Evolutionary conservation across 2,888 invertebrate species (phyloP), one percentile per base, ranked within the genome.

Genomic region (Muschampia plurimacula): DNA sequence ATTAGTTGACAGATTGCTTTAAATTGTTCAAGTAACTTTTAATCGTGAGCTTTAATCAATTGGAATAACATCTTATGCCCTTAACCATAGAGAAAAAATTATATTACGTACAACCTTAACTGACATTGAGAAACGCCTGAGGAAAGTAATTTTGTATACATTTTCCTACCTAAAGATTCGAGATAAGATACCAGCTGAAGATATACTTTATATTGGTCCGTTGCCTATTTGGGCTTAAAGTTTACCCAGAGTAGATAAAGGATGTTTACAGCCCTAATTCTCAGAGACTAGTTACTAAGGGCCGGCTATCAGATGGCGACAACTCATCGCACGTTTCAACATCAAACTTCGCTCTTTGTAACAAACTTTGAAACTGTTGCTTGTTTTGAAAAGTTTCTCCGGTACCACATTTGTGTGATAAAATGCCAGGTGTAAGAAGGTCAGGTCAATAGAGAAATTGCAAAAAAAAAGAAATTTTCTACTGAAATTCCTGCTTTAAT

Each of bases 301-400:
- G 57, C 10, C 57, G 57, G 57, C 57, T 57, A 57, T 57, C 57
- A 57, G 57, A 57, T 28, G 57, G 28, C 57, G 57, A 57, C 57
- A 57, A 57, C 57, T 57, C 57, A 57, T 57, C 12, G 28, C 57
- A 57, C 28, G 57, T 57, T 57, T 28, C 57, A 57, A 28, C 57
- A 22, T 57, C 57, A 57, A 57, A 57, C 57, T 57, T 57, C 28
- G 2, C 28, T 12, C 57, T 28, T 57, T 57, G 55, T 55, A 22
- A n/a, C 28, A 12, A 57, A 57, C 57, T 28, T 57, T 57, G 57
- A 12, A 57, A 28, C 57, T 57, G 57, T 57, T 55, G 55, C 22
- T 57, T 57, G 57, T 57, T 57, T 28, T 12, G 1, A 57, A 12
- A 57, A 57, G 15, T 28, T 57, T 57, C 57, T 28, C 4, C 22